Evolutionary conservation across 2,888 invertebrate genomes (phyloP).

Genomic region (Eucera pruinosa): DNA sequence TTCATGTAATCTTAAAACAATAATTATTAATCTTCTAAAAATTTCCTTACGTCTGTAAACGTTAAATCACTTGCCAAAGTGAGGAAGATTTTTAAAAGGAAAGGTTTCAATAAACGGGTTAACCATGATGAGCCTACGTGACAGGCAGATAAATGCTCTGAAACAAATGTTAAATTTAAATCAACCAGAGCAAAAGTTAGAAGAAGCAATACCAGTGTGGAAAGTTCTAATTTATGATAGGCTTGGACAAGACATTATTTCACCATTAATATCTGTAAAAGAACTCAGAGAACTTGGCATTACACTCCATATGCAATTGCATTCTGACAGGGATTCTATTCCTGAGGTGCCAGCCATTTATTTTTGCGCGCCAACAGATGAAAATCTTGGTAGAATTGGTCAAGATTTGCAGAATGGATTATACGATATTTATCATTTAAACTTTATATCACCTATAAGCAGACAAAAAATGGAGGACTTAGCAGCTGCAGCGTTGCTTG

Average conservation of each 20-base stretch:
- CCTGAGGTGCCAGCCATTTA: constrained; percentile 99
- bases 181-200: constrained; percentile 90
- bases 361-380: constrained; percentile 98
- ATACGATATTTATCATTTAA: constrained; percentile 98
- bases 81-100: constrained; percentile 4
- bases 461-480: constrained; percentile 97
- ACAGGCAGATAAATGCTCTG: constrained; percentile 92
- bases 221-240: constrained; percentile 98
- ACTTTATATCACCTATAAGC: constrained; percentile 98
- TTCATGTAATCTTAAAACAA: constrained; percentile 6
- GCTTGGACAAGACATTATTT: constrained; percentile 98
- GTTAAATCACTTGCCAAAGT: constrained; percentile 4
- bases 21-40: background rate
- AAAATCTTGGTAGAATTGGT: constrained; percentile 96
- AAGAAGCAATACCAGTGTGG: constrained; percentile 96
- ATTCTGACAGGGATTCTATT: constrained; percentile 95
- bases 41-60: background rate
- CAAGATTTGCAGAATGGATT: constrained; percentile 94
- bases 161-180: constrained; percentile 98
- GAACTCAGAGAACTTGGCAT: constrained; percentile 98
- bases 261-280: constrained; percentile 97
- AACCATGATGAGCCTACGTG: constrained; percentile 89
- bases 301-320: constrained; percentile 97
- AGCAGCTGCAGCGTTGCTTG: constrained; percentile 95
- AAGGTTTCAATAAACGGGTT: constrained; percentile 16